A percentile compares a stretch with the other conserved stretches of the same genome.
These are phyloP conservation scores for Acronicta psi DNA, from an alignment of 2,888 invertebrate genomes.

Conservation along the genomic window DNA sequence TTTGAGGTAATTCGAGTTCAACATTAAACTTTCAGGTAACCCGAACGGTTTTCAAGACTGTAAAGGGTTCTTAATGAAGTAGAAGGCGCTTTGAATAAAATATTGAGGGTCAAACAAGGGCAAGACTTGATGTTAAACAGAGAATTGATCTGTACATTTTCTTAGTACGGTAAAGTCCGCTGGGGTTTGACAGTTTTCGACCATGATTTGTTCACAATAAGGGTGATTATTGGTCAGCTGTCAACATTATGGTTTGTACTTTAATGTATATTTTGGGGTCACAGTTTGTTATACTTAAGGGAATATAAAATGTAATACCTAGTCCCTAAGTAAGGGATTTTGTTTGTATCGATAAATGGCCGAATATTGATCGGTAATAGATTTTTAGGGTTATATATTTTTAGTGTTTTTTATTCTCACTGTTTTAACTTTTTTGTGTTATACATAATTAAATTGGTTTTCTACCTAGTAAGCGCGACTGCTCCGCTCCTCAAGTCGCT, in stretches of 20 bases:
- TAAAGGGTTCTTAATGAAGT: conserved; percentile 53
- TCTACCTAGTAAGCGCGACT: too few relatives aligned
- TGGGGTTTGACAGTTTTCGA: neutral
- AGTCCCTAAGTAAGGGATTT: neutral
- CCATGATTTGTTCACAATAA: neutral
- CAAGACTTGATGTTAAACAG: neutral
- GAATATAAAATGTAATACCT: neutral
- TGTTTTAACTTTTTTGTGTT: too few relatives aligned
- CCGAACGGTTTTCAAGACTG: conserved; percentile 43
- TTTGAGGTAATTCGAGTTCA: conserved; percentile 34
- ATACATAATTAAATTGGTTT: too few relatives aligned
- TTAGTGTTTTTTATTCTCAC: too few relatives aligned
- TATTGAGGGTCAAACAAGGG: conserved; percentile 41
- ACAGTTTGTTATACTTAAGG: neutral
- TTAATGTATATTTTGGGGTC: conserved; percentile 1
- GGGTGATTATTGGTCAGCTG: neutral
- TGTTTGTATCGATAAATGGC: neutral
- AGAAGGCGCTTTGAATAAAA: conserved; percentile 52
- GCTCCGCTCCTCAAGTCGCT: too few relatives aligned
- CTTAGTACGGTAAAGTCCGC: too few relatives aligned
- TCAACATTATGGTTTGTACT: neutral
- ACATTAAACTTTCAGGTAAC: conserved; percentile 54
- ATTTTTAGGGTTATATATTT: neutral
- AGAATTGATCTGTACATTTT: neutral
- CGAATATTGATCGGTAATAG: neutral